These are phyloP conservation scores for Psilopsiagon aurifrons DNA, from an alignment of 2,113 vertebrate species.

Conservation along the genomic window DNA sequence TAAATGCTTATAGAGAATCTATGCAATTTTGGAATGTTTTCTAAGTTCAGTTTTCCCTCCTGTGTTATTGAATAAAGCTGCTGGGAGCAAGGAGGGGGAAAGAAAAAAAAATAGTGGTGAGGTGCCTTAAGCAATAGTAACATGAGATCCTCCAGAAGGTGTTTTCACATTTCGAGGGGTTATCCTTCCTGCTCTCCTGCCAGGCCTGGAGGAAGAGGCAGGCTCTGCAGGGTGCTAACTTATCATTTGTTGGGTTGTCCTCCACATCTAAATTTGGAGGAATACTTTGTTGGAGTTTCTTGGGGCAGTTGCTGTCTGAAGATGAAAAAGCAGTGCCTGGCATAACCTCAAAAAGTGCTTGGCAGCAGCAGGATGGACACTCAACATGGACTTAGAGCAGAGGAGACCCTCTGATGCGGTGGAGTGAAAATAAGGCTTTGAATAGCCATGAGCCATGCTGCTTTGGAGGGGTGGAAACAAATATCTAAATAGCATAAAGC, in stretches of 20 bases:
- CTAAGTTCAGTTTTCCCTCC: not conserved
- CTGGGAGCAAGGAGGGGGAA: not conserved
- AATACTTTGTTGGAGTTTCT: not conserved
- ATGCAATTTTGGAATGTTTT: not conserved
- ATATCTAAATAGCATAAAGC: not conserved
- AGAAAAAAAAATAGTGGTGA: not conserved
- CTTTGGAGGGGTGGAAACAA: not conserved
- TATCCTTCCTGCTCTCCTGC: not conserved
- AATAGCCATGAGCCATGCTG: rapidly evolving
- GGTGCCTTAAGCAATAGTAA: not conserved
- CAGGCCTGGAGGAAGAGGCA: not conserved
- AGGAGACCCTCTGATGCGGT: not conserved
- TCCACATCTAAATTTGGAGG: not conserved
- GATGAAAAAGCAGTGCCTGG: not conserved
- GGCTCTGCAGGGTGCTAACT: not conserved
- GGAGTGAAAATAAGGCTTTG: not conserved
- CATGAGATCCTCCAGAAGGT: not conserved
- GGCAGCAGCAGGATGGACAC: not conserved
- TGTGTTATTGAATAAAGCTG: not conserved
- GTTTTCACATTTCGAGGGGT: not conserved
- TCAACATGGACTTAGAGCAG: not conserved
- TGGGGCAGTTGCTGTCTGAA: not conserved
- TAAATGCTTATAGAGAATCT: not conserved
- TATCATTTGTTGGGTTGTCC: not conserved
- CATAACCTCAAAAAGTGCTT: not conserved